Evolutionary conservation across 2,113 vertebrate genomes (phyloP).

Genomic region (Cephalopholis sonnerati): DNA sequence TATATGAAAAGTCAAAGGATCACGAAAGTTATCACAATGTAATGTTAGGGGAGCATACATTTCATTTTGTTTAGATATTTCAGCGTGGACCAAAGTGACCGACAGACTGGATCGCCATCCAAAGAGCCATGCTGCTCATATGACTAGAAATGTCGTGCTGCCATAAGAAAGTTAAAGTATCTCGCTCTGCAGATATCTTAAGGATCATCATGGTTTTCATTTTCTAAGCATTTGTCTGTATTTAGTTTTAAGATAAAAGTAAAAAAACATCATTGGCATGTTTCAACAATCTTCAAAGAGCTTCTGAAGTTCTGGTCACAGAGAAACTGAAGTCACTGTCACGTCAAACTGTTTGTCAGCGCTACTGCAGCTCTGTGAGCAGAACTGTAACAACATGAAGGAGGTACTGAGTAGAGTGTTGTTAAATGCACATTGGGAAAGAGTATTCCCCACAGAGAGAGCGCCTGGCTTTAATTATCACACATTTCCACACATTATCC

Average conservation of each 20-base stretch:
- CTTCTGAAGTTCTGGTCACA: not conserved
- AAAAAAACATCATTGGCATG: not conserved
- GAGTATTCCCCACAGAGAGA: constrained; percentile 49
- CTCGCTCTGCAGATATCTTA: not conserved
- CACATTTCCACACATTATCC: constrained; percentile 75
- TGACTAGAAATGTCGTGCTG: not conserved
- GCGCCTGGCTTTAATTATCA: constrained; percentile 74
- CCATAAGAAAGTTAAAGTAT: not conserved
- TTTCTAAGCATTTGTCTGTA: not conserved
- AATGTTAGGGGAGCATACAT: not conserved
- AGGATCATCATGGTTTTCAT: not conserved
- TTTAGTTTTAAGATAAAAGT: not conserved
- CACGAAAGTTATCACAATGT: not conserved
- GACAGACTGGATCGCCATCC: not conserved
- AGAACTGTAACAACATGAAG: not conserved
- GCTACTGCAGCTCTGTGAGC: constrained; percentile 21
- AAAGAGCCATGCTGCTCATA: too few species aligned
- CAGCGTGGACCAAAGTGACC: not conserved
- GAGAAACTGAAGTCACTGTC: not conserved
- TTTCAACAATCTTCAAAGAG: not conserved
- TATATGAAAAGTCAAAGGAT: not conserved
- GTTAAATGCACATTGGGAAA: constrained; percentile 52
- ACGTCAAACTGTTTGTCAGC: not conserved
- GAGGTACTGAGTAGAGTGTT: not conserved
- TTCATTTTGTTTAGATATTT: not conserved